Conservation (phyloP, 2,888 invertebrate species). For the Tromatobia lineatoria region DNA sequence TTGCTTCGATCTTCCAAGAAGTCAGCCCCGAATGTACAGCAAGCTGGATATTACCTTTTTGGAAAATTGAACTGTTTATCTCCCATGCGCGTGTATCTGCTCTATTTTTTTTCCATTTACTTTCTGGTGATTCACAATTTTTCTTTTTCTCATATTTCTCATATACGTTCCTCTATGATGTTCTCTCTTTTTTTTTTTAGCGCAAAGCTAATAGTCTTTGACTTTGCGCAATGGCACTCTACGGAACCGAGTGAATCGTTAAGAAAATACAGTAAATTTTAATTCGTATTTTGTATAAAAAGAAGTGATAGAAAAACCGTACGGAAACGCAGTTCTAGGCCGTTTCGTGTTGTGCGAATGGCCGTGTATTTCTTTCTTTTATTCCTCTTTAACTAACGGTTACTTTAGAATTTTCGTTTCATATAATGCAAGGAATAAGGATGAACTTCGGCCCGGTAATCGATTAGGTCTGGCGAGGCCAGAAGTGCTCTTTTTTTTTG, state of each 20-base stretch:
- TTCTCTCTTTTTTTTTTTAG: constrained; percentile 49
- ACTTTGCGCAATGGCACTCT: constrained; percentile 79
- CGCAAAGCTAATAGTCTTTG: constrained; percentile 71
- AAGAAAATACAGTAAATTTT: constrained; percentile 76
- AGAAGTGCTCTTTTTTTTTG: neutral
- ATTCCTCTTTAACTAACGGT: constrained; percentile 36
- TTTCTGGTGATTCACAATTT: constrained; percentile 35
- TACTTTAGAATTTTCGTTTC: constrained; percentile 61
- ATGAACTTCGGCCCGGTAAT: constrained; percentile 27
- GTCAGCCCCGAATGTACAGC: constrained; percentile 71
- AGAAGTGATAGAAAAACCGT: constrained; percentile 69
- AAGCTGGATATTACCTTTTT: constrained; percentile 66
- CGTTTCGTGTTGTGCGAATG: constrained; percentile 65
- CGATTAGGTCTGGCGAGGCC: constrained; percentile 44
- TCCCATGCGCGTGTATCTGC: constrained; percentile 34
- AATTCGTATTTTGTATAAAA: constrained; percentile 73
- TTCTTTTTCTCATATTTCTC: constrained; percentile 47
- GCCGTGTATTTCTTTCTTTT: constrained; percentile 48
- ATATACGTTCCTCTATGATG: constrained; percentile 56
- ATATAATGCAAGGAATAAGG: constrained; percentile 47
- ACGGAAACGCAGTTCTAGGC: constrained; percentile 69
- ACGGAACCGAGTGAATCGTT: constrained; percentile 76
- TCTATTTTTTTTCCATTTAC: constrained; percentile 44
- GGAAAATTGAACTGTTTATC: constrained; percentile 64
- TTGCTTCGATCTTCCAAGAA: constrained; percentile 77